Conservation (phyloP, 2,113 vertebrate genomes). For the Ictalurus furcatus region DNA sequence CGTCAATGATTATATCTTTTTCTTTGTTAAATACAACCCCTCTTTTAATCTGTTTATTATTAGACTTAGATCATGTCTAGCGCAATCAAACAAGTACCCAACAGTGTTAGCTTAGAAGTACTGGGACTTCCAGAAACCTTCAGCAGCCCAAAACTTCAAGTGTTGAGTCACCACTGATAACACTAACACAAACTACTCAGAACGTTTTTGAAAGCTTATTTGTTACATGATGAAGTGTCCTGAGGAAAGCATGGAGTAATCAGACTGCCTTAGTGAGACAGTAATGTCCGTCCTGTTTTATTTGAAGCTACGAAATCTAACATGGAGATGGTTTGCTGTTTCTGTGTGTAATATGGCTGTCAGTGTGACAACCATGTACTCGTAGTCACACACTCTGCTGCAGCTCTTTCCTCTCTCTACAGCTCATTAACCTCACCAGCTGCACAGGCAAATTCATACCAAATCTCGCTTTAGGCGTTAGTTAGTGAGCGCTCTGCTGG, state of each 20-base stretch:
- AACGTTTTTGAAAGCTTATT: neutral
- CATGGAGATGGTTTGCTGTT: neutral
- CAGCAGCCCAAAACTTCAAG: neutral
- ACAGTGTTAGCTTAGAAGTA: neutral
- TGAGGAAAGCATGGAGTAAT: neutral
- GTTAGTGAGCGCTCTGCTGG: neutral
- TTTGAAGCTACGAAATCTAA: conserved; percentile 10
- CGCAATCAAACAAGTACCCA: neutral
- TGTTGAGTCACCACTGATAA: neutral
- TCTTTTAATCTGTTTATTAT: neutral
- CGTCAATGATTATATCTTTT: neutral
- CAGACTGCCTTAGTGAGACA: neutral
- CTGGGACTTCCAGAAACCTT: neutral
- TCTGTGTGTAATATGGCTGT: neutral
- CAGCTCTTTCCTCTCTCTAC: conserved; percentile 5
- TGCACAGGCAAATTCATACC: conserved; percentile 27
- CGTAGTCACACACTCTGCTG: neutral
- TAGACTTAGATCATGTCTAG: neutral
- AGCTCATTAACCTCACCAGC: conserved; percentile 11
- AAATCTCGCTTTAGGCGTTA: neutral
- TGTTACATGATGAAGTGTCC: neutral
- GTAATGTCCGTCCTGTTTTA: neutral
- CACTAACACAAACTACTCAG: neutral
- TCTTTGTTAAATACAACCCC: neutral
- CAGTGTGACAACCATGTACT: neutral